Base-by-base conservation (phyloP, 1,140 invertebrate genomes). In the Hyposmocoma kahamanoa region DNA sequence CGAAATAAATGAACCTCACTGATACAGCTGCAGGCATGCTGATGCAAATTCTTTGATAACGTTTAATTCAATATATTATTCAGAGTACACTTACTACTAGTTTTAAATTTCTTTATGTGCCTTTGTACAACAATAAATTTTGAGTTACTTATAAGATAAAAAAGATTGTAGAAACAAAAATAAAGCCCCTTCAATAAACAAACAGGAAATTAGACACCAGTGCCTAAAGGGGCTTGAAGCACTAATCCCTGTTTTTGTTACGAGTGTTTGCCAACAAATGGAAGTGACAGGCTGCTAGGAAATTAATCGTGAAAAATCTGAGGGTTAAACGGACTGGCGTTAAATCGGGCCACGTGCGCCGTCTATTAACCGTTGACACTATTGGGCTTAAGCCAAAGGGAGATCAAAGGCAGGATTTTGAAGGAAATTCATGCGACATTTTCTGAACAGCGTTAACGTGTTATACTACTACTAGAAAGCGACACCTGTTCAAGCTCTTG, bases 281-380 rank as follows among this genome's bases (percentile, higher is more conserved):
- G 74, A 61, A 73, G 60, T 77, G 80, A 84, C 76, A 72, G 72
- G 56, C 47, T 69, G 53, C 64, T 62, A 70, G 67, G 71, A 66
- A 77, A 80, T 79, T 77, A 79, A 79, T 78, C 70, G 74, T 69
- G 75, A 76, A 81, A 78, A 81, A 75, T 79, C 72, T 66, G 47
- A n/a, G 56, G 62, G 59, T 59, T 67, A 66, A 68, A 56, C 61
- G 47, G 51, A 66, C 53, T 54, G 55, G 46, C 59, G 61, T 52
- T 79, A 79, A 80, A 72, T 67, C 71, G 63, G 42, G 70, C 53
- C 79, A 80, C 79, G 79, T 78, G 77, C 70, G 53, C 56, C 67
- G 71, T 83, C 79, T 78, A 75, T 83, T 78, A 78, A 68, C 69
- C 66, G 73, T 72, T 79, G 76, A 75, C 74, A 79, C 65, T 74